Percentiles rank a stretch among this genome's conserved stretches.
Evolutionary conservation across 2,888 invertebrate genomes (phyloP).

Genomic region (Hololepta plana): DNA sequence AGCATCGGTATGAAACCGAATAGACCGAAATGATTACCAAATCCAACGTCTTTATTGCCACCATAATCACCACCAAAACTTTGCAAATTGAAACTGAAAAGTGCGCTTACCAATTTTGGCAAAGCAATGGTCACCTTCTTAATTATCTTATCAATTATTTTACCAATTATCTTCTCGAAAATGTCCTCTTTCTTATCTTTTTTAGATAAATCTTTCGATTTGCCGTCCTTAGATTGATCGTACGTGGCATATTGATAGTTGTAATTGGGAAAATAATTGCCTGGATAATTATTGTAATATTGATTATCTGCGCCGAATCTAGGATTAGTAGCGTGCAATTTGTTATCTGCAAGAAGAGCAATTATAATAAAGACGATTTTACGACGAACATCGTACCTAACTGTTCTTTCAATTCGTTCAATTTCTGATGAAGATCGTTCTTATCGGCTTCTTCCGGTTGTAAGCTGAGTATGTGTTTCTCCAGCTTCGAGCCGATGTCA

Average conservation of each 20-base stretch:
- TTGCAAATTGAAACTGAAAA: conserved; percentile 13
- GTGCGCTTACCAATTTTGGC: conserved; percentile 16
- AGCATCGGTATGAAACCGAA: conserved; percentile 21
- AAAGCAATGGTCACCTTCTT: conserved; percentile 12
- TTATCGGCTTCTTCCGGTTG: conserved; percentile 3
- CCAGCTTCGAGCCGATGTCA: too few relatives aligned
- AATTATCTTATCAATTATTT: conserved; percentile 21
- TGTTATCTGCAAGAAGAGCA: conserved; percentile 5
- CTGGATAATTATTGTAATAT: conserved; percentile 2
- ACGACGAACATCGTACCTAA: conserved; percentile 18
- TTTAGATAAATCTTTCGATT: conserved; percentile 5
- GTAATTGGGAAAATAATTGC: conserved; percentile 4
- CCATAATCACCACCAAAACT: conserved; percentile 9
- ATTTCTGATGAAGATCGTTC: conserved; percentile 13
- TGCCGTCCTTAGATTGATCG: conserved; percentile 5
- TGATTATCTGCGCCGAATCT: neutral
- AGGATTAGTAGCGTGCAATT: conserved; percentile 2
- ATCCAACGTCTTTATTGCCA: too few relatives aligned
- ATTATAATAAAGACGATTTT: conserved; percentile 7
- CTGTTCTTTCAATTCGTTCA: conserved; percentile 17
- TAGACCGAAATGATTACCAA: conserved; percentile 19
- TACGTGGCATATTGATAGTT: conserved; percentile 1
- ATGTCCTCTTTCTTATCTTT: conserved; percentile 13
- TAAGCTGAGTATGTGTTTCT: too few relatives aligned
- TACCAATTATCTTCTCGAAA: conserved; percentile 16